Percentiles rank a stretch among this genome's conserved stretches.
These are phyloP conservation scores for Drosophila barbarae DNA, from an alignment of 2,888 invertebrate genomes.

Conservation along the genomic window DNA sequence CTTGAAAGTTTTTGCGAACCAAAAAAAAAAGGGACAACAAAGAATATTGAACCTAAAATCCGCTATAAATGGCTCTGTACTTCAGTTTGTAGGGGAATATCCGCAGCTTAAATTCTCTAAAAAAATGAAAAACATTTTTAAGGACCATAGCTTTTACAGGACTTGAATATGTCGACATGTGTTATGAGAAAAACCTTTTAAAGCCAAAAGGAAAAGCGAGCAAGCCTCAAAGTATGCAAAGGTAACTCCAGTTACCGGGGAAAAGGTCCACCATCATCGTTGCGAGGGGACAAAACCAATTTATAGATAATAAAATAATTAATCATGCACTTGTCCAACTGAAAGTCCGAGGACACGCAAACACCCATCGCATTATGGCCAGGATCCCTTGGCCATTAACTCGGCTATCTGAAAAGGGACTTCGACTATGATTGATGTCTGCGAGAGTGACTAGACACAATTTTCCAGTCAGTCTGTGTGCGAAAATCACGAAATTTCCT, in stretches of 20 bases:
- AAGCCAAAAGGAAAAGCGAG: conserved; percentile 14
- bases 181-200: conserved; percentile 16
- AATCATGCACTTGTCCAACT: conserved; percentile 72
- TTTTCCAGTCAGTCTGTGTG: conserved; percentile 52
- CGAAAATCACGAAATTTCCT: conserved; percentile 55
- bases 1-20: conserved; percentile 21
- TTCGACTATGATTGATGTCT: conserved; percentile 65
- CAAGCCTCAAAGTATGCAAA: conserved; percentile 61
- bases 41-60: conserved; percentile 26
- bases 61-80: conserved; percentile 7
- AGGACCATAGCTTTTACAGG: neutral
- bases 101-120: neutral
- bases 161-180: conserved; percentile 12
- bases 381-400: conserved; percentile 62
- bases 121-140: neutral
- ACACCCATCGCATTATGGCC: conserved; percentile 65
- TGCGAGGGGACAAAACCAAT: conserved; percentile 58
- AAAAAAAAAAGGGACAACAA: conserved; percentile 20
- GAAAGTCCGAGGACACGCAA: conserved; percentile 62
- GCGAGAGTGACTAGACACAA: conserved; percentile 63
- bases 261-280: conserved; percentile 33
- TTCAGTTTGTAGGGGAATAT: conserved; percentile 11
- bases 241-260: neutral
- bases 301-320: conserved; percentile 74
- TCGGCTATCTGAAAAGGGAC: conserved; percentile 42